A percentile compares a stretch with the other conserved stretches of the same genome.
These are phyloP conservation scores for Aphidius colemani DNA, from an alignment of 2,888 invertebrate genomes.

Conservation along the genomic window DNA sequence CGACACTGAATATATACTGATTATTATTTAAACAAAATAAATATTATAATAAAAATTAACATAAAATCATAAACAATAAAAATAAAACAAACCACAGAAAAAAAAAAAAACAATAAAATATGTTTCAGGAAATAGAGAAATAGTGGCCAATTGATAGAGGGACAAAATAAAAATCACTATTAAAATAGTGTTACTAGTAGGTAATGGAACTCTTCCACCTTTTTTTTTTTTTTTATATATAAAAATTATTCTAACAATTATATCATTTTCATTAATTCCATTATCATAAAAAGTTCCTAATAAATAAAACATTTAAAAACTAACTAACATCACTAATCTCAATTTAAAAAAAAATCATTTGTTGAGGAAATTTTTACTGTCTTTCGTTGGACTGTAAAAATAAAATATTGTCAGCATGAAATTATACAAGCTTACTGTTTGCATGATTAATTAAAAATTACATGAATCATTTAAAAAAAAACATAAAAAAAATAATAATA, in stretches of 20 bases:
- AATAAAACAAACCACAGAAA: slow-evolving; percentile 18
- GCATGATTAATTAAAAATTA: no score
- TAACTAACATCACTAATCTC: neutral
- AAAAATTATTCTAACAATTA: slow-evolving; percentile 19
- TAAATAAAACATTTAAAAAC: slow-evolving; percentile 3
- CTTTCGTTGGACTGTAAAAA: no score
- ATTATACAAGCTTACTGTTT: no score
- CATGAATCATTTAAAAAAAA: slow-evolving; percentile 8
- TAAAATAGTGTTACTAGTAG: slow-evolving; percentile 44
- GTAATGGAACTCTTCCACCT: slow-evolving; percentile 44
- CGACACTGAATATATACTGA: no score
- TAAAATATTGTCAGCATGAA: no score
- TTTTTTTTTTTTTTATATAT: slow-evolving; percentile 35
- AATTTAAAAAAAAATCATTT: no score
- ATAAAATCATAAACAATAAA: slow-evolving; percentile 12
- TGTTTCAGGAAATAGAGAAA: slow-evolving; percentile 56
- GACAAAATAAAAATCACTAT: slow-evolving; percentile 47
- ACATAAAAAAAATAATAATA: neutral
- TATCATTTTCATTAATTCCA: slow-evolving; percentile 25
- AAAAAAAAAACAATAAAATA: slow-evolving; percentile 32
- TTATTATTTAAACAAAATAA: neutral
- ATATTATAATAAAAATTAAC: slow-evolving; percentile 1
- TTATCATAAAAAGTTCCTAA: slow-evolving; percentile 7
- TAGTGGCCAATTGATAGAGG: slow-evolving; percentile 54
- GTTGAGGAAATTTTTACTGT: no score